Base-by-base conservation (phyloP, 2,888 invertebrate genomes). In the Meiosimyza platycephala region DNA sequence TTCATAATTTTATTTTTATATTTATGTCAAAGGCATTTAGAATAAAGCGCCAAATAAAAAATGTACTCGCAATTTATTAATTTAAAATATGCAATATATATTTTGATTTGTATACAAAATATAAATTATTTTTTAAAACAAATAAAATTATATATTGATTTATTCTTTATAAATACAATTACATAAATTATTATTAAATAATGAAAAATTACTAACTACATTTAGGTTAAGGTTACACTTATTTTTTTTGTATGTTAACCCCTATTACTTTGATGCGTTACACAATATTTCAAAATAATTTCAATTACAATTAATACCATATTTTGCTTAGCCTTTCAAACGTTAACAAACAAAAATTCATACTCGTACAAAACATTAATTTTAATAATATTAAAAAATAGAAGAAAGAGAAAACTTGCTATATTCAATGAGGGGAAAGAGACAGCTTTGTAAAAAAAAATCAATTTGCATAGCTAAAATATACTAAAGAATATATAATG, bases 51-150 rank as follows among this genome's bases (percentile, higher is more conserved):
- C 63, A 64, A 64, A 50, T 18, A 50, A 64, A 50, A 64, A 64
- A 64, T 47, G n/a, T 47, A 47, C 47, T 48, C n/a, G 48, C n/a
- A 66, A 54, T 15, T 40, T 40, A 40, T 40, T 33, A 60, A 70
- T 70, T 54, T 70, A 67, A 63, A 60, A 60, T 51, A 62, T 60
- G 18, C 9, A 52, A 50, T 18, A 13, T 63, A 62, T 63, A 70
- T 70, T 52, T 70, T 52, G 16, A 70, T 52, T 57, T 63, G 70
- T 62, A 62, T 57, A 65, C 64, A 59, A 40, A 71, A 55, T 71
- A 73, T 75, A 75, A 72, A 75, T 71, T 73, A 75, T 73, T 70
- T 73, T 73, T 66, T 68, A 67, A 73, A 75, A 73, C 64, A 72
- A 75, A 69, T 73, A 65, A 72, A 72, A 72, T 1, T 59, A 51